Evolutionary conservation across 1,140 invertebrate genomes (phyloP), one percentile per base, ranked within the genome.

Genomic region (Drosophila bifasciata): DNA sequence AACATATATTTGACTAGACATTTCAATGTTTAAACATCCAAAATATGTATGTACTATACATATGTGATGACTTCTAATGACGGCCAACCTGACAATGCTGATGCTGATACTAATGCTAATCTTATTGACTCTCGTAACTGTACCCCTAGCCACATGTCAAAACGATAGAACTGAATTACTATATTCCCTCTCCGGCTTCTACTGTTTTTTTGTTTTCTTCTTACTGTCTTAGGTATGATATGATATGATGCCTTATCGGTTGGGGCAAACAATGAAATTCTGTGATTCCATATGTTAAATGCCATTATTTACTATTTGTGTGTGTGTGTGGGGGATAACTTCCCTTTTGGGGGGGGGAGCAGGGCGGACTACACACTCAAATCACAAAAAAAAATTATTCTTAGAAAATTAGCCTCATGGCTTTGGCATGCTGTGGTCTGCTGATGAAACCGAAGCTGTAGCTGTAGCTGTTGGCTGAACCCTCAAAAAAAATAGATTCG

Each of bases 361-460:
- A 50, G n/a, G n/a, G n/a, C n/a, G n/a, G n/a, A 28, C 48, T 16
- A 17, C 25, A 23, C 28, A 36, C 49, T 50, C 40, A 79, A 85
- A 79, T 81, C 81, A 81, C 60, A 78, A 1, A 61, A 81, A 57
- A 78, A 1, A 61, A 57, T 57, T 81, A 86, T 86, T 86, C 81
- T 71, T 44, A 64, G 81, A 86, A 68, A 84, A 70, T 86, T 71
- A 50, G 69, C 50, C 73, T 86, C 81, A 85, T 81, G 71, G 58
- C 81, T 81, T 86, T 77, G 83, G 81, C 81, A 85, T 85, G 73
- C 66, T 70, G 58, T 43, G 49, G 64, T 55, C 67, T 25, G 62
- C 41, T 68, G 62, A 68, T 67, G 64, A 67, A 56, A 68, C 49
- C 44, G 19, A 53, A 53, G 23, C 56, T 32, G 51, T 23, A 46